Evolutionary conservation across 2,113 vertebrate genomes (phyloP).

Genomic region (Phaetusa simplex): DNA sequence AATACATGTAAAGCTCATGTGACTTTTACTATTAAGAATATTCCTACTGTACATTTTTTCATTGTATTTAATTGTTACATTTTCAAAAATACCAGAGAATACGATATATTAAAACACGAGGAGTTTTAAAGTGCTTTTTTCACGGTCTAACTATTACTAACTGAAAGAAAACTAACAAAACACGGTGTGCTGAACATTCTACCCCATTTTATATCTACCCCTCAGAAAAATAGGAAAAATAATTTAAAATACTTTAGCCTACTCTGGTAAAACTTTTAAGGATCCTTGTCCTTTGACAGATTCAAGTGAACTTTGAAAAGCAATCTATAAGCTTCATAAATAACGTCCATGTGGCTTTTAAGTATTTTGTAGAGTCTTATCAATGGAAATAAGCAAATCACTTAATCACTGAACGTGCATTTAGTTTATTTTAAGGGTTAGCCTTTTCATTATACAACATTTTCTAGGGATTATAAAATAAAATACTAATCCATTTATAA

Average conservation of each 20-base stretch:
- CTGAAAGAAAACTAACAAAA: not conserved
- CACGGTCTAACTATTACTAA: not conserved
- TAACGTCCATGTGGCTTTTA: slow-evolving; percentile 23
- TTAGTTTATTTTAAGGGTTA: slow-evolving; percentile 53
- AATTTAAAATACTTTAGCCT: not conserved
- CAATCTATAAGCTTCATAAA: slow-evolving; percentile 55
- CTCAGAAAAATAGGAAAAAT: slow-evolving; percentile 32
- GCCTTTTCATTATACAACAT: slow-evolving; percentile 25
- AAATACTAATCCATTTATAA: slow-evolving; percentile 37
- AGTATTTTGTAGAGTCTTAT: slow-evolving; percentile 61
- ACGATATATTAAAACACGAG: not conserved
- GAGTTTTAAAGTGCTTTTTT: not conserved
- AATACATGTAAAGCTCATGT: not conserved
- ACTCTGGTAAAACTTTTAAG: slow-evolving; percentile 2
- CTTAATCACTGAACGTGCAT: slow-evolving; percentile 45
- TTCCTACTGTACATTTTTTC: slow-evolving; percentile 30
- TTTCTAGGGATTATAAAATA: slow-evolving; percentile 55
- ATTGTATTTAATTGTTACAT: not conserved
- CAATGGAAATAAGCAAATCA: slow-evolving; percentile 18
- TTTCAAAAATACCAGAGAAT: not conserved
- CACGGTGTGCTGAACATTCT: not conserved
- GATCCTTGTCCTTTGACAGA: not conserved
- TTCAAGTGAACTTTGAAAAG: slow-evolving; percentile 36
- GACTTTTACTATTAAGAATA: slow-evolving; percentile 30
- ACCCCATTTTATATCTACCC: not conserved